These are phyloP conservation scores for Stenopsyche tienmushanensis DNA, from an alignment of 1,140 invertebrate species.

Conservation along the genomic window DNA sequence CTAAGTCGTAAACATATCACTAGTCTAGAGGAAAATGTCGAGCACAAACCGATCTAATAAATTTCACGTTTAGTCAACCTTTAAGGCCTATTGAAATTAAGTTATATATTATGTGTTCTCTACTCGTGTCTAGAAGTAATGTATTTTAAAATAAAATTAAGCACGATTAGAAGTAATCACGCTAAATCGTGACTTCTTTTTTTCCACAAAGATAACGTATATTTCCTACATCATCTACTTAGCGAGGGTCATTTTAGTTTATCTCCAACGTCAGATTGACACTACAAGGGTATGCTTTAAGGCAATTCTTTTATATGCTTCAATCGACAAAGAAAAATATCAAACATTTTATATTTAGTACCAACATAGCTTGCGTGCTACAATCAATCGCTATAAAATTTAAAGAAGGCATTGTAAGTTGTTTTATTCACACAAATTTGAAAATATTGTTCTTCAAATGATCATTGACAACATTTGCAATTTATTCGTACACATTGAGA, in stretches of 20 bases:
- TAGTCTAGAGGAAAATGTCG: neutral
- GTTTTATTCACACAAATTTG: too few relatives aligned
- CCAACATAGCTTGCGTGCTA: too few relatives aligned
- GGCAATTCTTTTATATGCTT: neutral
- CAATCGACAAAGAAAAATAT: too few relatives aligned
- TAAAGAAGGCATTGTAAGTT: too few relatives aligned
- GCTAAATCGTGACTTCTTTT: conserved; percentile 13
- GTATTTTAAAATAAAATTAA: conserved; percentile 21
- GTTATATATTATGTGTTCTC: conserved; percentile 6
- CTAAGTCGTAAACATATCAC: neutral
- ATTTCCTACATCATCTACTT: neutral
- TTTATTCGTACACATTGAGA: too few relatives aligned
- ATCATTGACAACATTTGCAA: too few relatives aligned
- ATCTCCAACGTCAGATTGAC: neutral
- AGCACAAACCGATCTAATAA: neutral
- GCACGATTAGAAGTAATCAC: conserved; percentile 21
- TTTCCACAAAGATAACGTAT: neutral
- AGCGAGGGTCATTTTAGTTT: neutral
- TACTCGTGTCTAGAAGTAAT: conserved; percentile 4
- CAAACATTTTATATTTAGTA: too few relatives aligned
- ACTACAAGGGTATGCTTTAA: too few relatives aligned
- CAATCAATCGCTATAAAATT: too few relatives aligned
- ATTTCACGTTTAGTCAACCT: neutral
- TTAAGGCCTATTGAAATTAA: conserved; percentile 3
- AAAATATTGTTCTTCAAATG: too few relatives aligned